Conservation (phyloP, 2,113 vertebrate species). For the Ciconia boyciana region DNA sequence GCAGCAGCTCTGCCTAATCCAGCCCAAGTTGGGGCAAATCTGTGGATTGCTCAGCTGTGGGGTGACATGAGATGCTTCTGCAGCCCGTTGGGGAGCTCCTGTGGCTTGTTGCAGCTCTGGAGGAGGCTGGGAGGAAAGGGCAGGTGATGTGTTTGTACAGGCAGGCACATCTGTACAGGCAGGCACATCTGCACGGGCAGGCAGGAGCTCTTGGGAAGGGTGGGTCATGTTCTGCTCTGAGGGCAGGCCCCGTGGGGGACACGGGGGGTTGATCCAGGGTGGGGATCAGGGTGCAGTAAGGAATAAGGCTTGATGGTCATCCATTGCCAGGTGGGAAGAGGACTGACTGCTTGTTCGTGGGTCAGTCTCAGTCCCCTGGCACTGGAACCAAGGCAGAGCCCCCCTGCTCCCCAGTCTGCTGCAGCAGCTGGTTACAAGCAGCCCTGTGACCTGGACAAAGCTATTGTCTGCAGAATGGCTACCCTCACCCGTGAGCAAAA, state of each 20-base stretch:
- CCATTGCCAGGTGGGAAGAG: neutral
- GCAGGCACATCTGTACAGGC: neutral
- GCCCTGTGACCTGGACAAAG: neutral
- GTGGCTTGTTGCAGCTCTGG: neutral
- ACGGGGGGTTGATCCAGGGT: neutral
- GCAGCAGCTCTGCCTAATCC: neutral
- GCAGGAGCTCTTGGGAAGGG: neutral
- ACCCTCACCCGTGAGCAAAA: accelerated
- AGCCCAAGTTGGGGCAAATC: neutral
- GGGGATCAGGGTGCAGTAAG: accelerated
- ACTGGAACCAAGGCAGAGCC: neutral
- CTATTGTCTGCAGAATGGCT: neutral
- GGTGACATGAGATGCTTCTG: neutral
- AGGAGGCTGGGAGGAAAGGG: neutral
- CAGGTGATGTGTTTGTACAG: neutral
- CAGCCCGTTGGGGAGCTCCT: neutral
- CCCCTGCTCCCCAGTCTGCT: neutral
- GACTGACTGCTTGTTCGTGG: neutral
- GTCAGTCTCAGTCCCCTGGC: neutral
- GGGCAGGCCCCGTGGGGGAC: neutral
- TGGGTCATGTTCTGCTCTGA: neutral
- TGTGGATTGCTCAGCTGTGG: neutral
- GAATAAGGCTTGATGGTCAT: neutral
- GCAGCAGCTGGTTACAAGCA: neutral
- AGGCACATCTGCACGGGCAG: neutral